Base-by-base conservation (phyloP, 2,888 invertebrate species). In the Cephus sareptanus region DNA sequence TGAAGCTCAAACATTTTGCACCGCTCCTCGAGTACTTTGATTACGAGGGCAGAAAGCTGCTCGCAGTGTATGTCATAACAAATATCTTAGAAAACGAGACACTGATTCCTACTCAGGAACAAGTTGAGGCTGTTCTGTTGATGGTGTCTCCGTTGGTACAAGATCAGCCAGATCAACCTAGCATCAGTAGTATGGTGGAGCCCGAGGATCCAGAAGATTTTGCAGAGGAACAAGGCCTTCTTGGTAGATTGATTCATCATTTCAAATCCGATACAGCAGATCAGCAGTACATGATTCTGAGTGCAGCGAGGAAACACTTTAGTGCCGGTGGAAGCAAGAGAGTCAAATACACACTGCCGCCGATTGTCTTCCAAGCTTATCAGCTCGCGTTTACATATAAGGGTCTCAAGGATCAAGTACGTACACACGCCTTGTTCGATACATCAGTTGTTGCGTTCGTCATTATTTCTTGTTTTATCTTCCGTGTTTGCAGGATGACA, bases 291-390 rank as follows among this genome's bases (percentile, higher is more conserved):
- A 94, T 98, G 92, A 98, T 99, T 82, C 93, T 99, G 77, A 97
- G 96, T 86, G 94, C 96, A 4, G 96, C 98, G 0, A 94, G 98
- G 79, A 98, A 98, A 90, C 96, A 97, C 85, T 94, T 99, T 84
- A 97, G 97, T 73, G 94, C 94, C n/a, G 99, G 99, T 33, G 99
- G 99, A 0, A 95, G 96, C 13, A 93, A 95, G 78, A 93, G 99
- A 80, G 96, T 99, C 76, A 96, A 96, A 83, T 97, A 96, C 92
- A 97, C 98, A 0, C 94, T 99, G 85, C 99, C 99, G 33, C 98
- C 99, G 0, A 94, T 99, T 56, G 95, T 99, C 76, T 99, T 99
- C 92, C 96, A 98, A 90, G 98, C 98, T 0, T 99, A 97, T 90
- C 94, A 96, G 76, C 93, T 99, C 74, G 97, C 98, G 0, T 96